Evolutionary conservation across 2,888 invertebrate genomes (phyloP), one percentile per base, ranked within the genome.

Genomic region (Apodemia duryi): DNA sequence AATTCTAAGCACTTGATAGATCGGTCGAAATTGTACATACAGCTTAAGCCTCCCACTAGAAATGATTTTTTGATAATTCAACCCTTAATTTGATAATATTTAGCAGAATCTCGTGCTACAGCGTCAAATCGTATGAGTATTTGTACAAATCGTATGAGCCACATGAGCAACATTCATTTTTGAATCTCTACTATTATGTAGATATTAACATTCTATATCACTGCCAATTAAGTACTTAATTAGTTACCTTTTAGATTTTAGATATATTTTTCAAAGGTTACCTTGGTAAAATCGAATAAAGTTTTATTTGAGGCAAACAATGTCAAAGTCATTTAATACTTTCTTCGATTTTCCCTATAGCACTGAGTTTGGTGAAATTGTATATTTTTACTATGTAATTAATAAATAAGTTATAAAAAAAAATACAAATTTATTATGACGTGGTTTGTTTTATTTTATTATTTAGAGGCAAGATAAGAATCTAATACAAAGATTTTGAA

Each of bases 211-310:
- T 13, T 46, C 46, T 5, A 6, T 46, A 46, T 46, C 46, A 46
- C 46, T 46, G 46, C 46, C 46, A 13, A 46, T 46, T 13, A 52
- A 11, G 11, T 57, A 29, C 29, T 28, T 13, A 11, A 57, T 32
- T 63, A 68, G 66, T 67, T 68, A 69, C 63, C 65, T 65, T 64
- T 63, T 66, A 62, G 35, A 35, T 65, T 67, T 13, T 66, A 73
- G 70, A 70, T 65, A 66, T 68, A 75, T 78, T 81, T 83, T 82
- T 80, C 79, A 83, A 83, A 80, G 82, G 83, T 84, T 84, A 81
- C 82, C 76, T 69, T 66, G 67, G 67, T 71, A 68, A 64, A 67
- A 68, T 71, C 66, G 69, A 61, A 65, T 68, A 67, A 71, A 74
- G 72, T 74, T 68, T 72, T 62, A 62, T 63, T 67, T 67, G 60